Evolutionary conservation across 1,140 invertebrate species (phyloP).

Genomic region (Drosophila teissieri): DNA sequence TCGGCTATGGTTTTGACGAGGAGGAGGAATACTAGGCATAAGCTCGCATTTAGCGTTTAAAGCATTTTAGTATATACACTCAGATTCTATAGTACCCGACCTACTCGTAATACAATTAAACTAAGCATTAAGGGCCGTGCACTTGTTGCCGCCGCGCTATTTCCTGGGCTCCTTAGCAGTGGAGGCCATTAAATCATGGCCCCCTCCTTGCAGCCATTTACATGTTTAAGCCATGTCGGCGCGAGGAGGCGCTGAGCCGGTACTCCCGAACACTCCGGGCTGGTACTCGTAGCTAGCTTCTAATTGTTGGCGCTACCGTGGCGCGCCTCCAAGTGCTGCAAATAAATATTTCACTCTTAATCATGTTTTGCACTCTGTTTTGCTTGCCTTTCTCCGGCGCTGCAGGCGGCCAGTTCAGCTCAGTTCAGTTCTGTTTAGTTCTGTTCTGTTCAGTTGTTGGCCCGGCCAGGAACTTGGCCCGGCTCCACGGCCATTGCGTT

Average conservation of each 20-base stretch:
- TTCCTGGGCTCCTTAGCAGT: conserved; percentile 43
- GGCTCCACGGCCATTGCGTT: conserved; percentile 45
- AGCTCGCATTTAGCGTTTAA: conserved; percentile 28
- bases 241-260: neutral
- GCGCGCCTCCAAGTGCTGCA: conserved; percentile 76
- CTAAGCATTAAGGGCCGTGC: conserved; percentile 38
- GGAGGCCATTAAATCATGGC: conserved; percentile 68
- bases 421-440: neutral
- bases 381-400: conserved; percentile 54
- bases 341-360: conserved; percentile 82
- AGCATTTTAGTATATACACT: conserved; percentile 33
- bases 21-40: conserved; percentile 67
- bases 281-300: conserved; percentile 56
- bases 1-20: conserved; percentile 82
- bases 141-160: conserved; percentile 43
- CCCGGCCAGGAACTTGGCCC: conserved; percentile 38
- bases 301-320: conserved; percentile 73
- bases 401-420: conserved; percentile 34
- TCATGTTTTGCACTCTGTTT: conserved; percentile 74
- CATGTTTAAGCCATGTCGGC: conserved; percentile 73
- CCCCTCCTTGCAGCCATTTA: conserved; percentile 59
- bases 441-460: conserved; percentile 2
- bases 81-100: conserved; percentile 32
- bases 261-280: conserved; percentile 5
- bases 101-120: conserved; percentile 64